Base-by-base conservation (phyloP, 2,888 invertebrate species). In the Girardia tigrina region DNA sequence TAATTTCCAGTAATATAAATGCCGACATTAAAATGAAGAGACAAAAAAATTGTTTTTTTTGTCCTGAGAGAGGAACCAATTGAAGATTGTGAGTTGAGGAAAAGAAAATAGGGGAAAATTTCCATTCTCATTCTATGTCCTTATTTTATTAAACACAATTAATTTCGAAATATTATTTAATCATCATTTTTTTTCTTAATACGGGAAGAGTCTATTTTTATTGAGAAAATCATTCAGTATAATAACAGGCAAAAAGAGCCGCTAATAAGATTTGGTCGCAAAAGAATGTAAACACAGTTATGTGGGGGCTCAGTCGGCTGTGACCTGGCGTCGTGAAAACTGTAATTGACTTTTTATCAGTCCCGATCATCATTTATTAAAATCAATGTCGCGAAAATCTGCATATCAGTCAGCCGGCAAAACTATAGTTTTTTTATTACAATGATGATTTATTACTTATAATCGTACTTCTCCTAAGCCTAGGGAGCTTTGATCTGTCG, bases 191-290 rank as follows among this genome's bases (percentile, higher is more conserved):
- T 23, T 23, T 20, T 56, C 20, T 56, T 20, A 12, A 56, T n/a
- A 20, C 16, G 16, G 23, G 56, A 56, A 2, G n/a, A 20, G 56
- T 56, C 56, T 56, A n/a, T 56, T 56, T 56, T 56, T 56, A 56
- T 56, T 20, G 6, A 23, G 56, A 56, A n/a, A 56, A 56, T 56
- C 56, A 56, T 56, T 56, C 20, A 56, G 20, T 56, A 56, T 56
- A 4, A 56, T n/a, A 56, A n/a, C 56, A 56, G 23, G 8, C 36
- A 36, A n/a, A 56, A 56, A 56, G 56, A 56, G 56, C 56, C 56
- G 56, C 56, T 56, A 56, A 56, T 56, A 56, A 56, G 56, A 56
- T 56, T 56, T 56, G 56, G n/a, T 56, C 56, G 56, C 56, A 56
- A 56, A 6, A 56, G 4, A 56, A 56, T 12, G 56, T 4, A 56